phyloP scores from a whole-genome alignment of 2,113 vertebrate genomes.

The Brachionichthys hirsutus region DNA sequence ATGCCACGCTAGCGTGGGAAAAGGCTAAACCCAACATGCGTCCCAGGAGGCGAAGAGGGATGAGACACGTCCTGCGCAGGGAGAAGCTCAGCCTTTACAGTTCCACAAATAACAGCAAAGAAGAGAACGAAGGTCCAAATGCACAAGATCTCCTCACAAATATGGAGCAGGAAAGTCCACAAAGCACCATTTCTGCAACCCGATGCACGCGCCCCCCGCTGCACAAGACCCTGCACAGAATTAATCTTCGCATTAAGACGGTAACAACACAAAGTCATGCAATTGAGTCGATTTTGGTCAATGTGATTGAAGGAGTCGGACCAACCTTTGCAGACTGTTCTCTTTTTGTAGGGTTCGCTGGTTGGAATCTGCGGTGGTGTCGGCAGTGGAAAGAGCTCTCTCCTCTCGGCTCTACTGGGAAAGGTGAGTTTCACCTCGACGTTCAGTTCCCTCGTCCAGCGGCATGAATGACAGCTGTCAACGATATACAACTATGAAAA shows the following conservation, averaged over 20 bases:
- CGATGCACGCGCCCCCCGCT: conserved; percentile 72
- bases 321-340: not conserved
- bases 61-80: conserved; percentile 66
- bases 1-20: conserved; percentile 80
- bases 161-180: conserved; percentile 81
- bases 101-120: conserved; percentile 66
- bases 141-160: conserved; percentile 75
- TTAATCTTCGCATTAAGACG: conserved; percentile 74
- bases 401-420: conserved; percentile 82
- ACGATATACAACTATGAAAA: no score
- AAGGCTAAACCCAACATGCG: conserved; percentile 42
- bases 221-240: conserved; percentile 77
- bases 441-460: conserved; percentile 7
- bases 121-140: conserved; percentile 59
- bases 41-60: conserved; percentile 60
- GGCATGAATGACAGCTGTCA: not conserved
- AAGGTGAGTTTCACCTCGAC: conserved; percentile 71
- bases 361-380: conserved; percentile 83
- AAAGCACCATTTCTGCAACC: conserved; percentile 78
- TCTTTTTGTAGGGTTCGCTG: conserved; percentile 71
- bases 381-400: conserved; percentile 82
- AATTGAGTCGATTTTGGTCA: no score
- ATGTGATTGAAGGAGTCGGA: not conserved
- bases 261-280: conserved; percentile 48
- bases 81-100: conserved; percentile 78